phyloP scores from a whole-genome alignment of 37 sponge, comb jelly and placozoan genomes.

The Bolinopsis microptera region DNA sequence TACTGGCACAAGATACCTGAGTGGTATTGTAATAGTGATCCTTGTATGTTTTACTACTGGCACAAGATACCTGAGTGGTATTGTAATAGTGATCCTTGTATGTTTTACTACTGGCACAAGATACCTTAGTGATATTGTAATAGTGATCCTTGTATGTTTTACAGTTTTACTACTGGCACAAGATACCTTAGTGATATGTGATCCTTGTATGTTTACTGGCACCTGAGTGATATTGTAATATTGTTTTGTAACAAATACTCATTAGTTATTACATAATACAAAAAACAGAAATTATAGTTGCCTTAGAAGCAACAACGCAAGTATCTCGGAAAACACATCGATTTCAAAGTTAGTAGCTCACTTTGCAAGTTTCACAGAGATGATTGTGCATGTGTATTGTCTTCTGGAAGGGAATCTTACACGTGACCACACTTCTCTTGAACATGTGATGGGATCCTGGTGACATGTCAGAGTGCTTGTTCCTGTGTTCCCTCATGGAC shows the following conservation, averaged over 20 bases:
- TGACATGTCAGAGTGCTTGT: constrained; percentile 28
- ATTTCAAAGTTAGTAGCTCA: neutral
- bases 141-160: constrained; percentile 88
- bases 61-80: constrained; percentile 54
- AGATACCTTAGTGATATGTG: constrained; percentile 70
- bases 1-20: constrained; percentile 52
- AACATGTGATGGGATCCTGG: neutral
- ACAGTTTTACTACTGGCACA: constrained; percentile 65
- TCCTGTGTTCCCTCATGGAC: constrained; percentile 6
- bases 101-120: constrained; percentile 69
- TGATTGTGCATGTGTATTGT: constrained; percentile 51
- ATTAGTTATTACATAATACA: no score
- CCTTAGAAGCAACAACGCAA: no score
- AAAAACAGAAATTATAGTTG: no score
- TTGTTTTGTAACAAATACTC: no score
- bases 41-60: constrained; percentile 74
- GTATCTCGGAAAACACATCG: no score
- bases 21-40: no score
- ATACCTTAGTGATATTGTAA: constrained; percentile 16
- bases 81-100: constrained; percentile 91
- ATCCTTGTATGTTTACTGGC: constrained; percentile 75
- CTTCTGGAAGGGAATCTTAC: constrained; percentile 44
- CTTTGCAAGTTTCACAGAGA: constrained; percentile 60
- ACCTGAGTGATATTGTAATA: no score
- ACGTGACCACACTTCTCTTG: constrained; percentile 32